Conservation (phyloP, 2,797 vertebrate species). For the Malurus leucopterus region DNA sequence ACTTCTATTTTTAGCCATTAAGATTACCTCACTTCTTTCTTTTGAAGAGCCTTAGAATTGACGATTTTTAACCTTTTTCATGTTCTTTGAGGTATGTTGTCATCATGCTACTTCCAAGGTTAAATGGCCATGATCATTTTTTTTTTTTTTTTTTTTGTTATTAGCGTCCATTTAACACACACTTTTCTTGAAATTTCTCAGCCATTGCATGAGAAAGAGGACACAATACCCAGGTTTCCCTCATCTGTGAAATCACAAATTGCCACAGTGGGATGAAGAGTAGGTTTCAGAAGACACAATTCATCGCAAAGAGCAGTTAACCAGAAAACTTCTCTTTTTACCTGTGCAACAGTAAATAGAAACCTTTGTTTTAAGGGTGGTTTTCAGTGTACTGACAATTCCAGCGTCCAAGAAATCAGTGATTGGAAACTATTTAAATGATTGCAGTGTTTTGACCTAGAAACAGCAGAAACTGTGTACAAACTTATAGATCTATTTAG, state of each 20-base stretch:
- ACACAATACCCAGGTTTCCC: neutral
- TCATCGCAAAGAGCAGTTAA: neutral
- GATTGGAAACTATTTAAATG: neutral
- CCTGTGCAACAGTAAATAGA: neutral
- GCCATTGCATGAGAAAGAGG: neutral
- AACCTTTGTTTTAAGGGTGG: neutral
- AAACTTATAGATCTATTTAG: neutral
- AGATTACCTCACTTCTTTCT: neutral
- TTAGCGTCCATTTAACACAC: neutral
- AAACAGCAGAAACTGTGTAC: neutral
- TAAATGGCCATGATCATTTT: neutral
- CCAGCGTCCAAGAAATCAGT: neutral
- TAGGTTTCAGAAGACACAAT: neutral
- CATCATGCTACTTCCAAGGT: neutral
- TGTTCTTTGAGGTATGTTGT: neutral
- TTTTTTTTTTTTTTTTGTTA: rapidly evolving
- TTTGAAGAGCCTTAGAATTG: neutral
- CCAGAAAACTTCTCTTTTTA: neutral
- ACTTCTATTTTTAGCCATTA: neutral
- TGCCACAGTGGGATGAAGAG: neutral
- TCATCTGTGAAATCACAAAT: neutral
- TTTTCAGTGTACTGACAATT: neutral
- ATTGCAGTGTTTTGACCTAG: neutral
- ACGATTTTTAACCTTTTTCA: neutral
- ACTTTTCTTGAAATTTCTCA: neutral